Base-by-base conservation (phyloP, 1,140 invertebrate genomes). In the Meteorus sp. region DNA sequence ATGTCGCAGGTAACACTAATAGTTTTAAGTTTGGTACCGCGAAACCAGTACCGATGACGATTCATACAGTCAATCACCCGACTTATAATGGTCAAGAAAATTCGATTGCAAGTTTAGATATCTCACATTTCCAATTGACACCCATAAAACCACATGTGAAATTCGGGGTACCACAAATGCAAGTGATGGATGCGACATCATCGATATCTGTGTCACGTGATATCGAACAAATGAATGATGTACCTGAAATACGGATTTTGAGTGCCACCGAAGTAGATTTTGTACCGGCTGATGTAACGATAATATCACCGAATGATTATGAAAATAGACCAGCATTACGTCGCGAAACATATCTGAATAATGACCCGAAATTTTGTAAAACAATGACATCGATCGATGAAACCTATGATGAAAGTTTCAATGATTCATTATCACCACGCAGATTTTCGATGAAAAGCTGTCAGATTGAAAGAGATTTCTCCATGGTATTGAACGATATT, bases 401-500 rank as follows among this genome's bases (percentile, higher is more conserved):
- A 17, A 22, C 51, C n/a, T 7, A 44, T 3, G 48, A 63, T 23
- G 55, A 71, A 23, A 37, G 66, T 7, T 62, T 61, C 29, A 60
- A 67, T 15, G 65, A 71, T 61, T 69, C 65, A 1, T 15, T 70
- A n/a, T 72, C 65, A n/a, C 64, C 64, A 7, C n/a, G 62, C 63
- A 9, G 48, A 44, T 20, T 11, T n/a, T 13, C 1, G 50, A 43
- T 3, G 2, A 50, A 11, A 33, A 22, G 9, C n/a, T n/a, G n/a
- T n/a, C n/a, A n/a, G 57, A 48, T 59, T 22, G 22, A 56, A 9
- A 60, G 59, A 0, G 67, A 77, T 3, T 72, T 77, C 44, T 79
- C 77, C 2, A 54, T 66, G 8, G 11, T 77, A 9, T 58, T 77
- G 1, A 68, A 74, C 47, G 61, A 77, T 53, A 60, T 76, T 4